These are phyloP conservation scores for Cirrhinus mrigala DNA, from an alignment of 2,797 vertebrate genomes.

Conservation along the genomic window DNA sequence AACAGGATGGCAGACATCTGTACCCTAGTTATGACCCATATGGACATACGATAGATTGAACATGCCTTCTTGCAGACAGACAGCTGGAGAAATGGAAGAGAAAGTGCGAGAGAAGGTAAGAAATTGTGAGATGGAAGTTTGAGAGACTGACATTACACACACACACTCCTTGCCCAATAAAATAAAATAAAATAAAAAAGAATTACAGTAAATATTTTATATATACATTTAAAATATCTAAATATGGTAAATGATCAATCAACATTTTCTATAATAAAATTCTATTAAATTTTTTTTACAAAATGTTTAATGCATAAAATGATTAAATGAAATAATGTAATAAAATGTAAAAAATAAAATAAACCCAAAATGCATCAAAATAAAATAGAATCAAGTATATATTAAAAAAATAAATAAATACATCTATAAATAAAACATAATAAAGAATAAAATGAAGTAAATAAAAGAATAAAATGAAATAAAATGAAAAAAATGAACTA, in stretches of 20 bases:
- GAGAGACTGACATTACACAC: background rate
- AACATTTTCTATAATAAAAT: background rate
- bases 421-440: too few relatives aligned
- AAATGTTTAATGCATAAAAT: background rate
- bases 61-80: conserved; percentile 26
- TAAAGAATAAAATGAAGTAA: too few relatives aligned
- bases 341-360: background rate
- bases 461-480: too few relatives aligned
- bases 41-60: conserved; percentile 27
- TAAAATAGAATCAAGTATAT: background rate
- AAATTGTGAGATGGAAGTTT: background rate
- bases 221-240: background rate
- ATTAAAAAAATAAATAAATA: too few relatives aligned
- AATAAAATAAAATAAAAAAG: too few relatives aligned
- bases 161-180: background rate
- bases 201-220: too few relatives aligned
- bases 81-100: conserved; percentile 24
- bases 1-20: conserved; percentile 34
- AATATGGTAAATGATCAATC: background rate
- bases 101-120: background rate
- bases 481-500: too few relatives aligned
- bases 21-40: conserved; percentile 15
- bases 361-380: too few relatives aligned
- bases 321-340: background rate
- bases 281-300: background rate